A percentile compares a stretch with the other conserved stretches of the same genome.
Evolutionary conservation across 2,113 vertebrate species (phyloP).

Genomic region (Halichoeres trimaculatus): DNA sequence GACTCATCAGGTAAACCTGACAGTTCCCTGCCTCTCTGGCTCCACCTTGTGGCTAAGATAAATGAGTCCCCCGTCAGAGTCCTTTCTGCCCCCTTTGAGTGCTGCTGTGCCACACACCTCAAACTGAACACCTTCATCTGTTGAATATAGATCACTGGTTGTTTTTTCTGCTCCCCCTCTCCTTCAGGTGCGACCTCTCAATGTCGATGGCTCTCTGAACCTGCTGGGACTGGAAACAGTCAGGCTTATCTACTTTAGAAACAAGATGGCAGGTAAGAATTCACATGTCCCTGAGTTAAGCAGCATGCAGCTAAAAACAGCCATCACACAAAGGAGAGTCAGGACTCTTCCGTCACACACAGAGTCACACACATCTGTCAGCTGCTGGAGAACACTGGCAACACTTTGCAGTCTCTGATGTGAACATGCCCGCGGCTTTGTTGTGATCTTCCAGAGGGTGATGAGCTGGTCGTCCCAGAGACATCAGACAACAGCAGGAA

Average conservation of each 20-base stretch:
- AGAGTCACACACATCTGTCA: too few species aligned
- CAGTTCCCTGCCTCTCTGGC: background rate
- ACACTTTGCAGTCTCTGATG: background rate
- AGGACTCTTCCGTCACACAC: too few species aligned
- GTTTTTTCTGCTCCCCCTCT: background rate
- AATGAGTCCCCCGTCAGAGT: background rate
- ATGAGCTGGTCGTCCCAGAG: constrained; percentile 97
- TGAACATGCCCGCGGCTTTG: constrained; percentile 19
- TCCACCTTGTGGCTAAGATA: constrained; percentile 40
- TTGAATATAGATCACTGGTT: background rate
- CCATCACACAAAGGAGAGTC: background rate
- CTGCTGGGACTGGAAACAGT: constrained; percentile 94
- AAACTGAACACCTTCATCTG: background rate
- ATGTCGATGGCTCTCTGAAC: constrained; percentile 95
- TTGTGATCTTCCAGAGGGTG: constrained; percentile 88
- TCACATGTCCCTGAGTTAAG: background rate
- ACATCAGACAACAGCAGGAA: constrained; percentile 98
- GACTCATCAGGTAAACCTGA: background rate
- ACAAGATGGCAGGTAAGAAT: constrained; percentile 95
- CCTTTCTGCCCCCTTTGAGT: background rate
- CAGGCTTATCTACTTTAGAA: constrained; percentile 97
- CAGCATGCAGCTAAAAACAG: background rate
- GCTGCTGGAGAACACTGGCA: background rate
- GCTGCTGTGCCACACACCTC: background rate
- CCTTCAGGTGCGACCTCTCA: constrained; percentile 94